Percentiles rank a stretch among this genome's conserved stretches.
phyloP scores from a whole-genome alignment of 2,113 vertebrate species.

The Colistium nudipinnis region DNA sequence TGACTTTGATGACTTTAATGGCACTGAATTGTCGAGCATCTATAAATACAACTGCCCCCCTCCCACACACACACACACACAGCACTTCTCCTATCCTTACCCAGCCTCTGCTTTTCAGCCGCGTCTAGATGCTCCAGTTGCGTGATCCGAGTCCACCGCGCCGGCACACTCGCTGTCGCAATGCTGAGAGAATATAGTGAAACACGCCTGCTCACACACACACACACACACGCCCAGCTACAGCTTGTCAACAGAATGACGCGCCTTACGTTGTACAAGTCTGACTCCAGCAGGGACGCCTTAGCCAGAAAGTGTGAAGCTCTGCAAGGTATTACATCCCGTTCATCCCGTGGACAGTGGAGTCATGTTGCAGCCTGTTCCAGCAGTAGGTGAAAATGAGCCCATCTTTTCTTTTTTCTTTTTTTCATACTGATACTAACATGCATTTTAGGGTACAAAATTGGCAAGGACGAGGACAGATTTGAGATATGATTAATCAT shows the following conservation, averaged over 20 bases:
- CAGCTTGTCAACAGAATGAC: slow-evolving; percentile 70
- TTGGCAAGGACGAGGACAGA: background rate
- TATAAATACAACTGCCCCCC: background rate
- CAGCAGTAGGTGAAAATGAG: background rate
- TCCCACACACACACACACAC: no score
- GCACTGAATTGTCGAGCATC: background rate
- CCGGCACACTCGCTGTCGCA: slow-evolving; percentile 36
- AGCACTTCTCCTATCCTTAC: slow-evolving; percentile 1
- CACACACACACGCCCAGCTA: slow-evolving; percentile 39
- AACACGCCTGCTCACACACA: slow-evolving; percentile 30
- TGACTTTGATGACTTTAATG: background rate
- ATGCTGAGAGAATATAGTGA: slow-evolving; percentile 25
- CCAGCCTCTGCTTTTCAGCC: slow-evolving; percentile 27
- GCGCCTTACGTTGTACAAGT: slow-evolving; percentile 63
- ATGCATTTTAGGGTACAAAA: background rate
- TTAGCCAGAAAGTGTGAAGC: slow-evolving; percentile 46
- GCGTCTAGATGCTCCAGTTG: slow-evolving; percentile 16
- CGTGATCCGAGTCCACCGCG: slow-evolving; percentile 20
- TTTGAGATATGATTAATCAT: no score
- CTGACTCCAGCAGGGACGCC: slow-evolving; percentile 59
- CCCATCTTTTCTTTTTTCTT: background rate
- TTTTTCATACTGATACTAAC: background rate
- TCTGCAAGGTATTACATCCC: slow-evolving; percentile 36
- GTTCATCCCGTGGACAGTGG: slow-evolving; percentile 19
- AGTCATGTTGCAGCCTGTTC: slow-evolving; percentile 12